phyloP scores from a whole-genome alignment of 2,888 invertebrate genomes.

The Chrysina gloriosa region DNA sequence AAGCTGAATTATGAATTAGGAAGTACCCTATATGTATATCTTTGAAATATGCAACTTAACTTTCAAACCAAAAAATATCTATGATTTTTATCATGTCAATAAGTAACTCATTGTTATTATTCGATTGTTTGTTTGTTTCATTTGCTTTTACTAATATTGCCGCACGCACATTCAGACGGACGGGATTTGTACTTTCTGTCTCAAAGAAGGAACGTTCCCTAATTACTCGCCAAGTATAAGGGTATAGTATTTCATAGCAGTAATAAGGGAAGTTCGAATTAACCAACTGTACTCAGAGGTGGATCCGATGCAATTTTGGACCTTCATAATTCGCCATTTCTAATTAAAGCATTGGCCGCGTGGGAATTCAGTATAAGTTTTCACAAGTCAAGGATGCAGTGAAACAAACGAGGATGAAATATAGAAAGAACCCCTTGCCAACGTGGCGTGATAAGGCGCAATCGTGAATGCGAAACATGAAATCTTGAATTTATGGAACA shows the following conservation, averaged over 20 bases:
- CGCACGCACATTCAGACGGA: too few species aligned
- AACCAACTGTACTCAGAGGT: not conserved
- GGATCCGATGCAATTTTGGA: constrained; percentile 5
- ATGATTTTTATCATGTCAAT: too few species aligned
- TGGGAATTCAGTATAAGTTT: not conserved
- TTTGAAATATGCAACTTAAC: too few species aligned
- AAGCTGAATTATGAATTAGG: too few species aligned
- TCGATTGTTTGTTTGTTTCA: too few species aligned
- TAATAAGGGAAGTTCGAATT: constrained; percentile 18
- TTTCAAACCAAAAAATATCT: too few species aligned
- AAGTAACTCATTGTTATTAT: too few species aligned
- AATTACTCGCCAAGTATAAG: not conserved
- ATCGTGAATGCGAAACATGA: not conserved
- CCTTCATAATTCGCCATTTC: constrained; percentile 5
- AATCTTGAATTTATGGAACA: constrained; percentile 22
- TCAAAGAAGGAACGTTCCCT: not conserved
- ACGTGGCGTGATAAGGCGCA: not conserved
- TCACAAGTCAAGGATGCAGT: not conserved
- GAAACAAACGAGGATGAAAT: not conserved
- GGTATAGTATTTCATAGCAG: not conserved
- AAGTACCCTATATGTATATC: too few species aligned
- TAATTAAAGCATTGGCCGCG: constrained; percentile 4
- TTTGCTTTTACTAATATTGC: too few species aligned
- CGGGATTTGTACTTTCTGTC: not conserved
- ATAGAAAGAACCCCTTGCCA: not conserved